Percentiles rank a stretch among this genome's conserved stretches.
Evolutionary conservation across 2,113 vertebrate species (phyloP).

Genomic region (Serilophus lunatus): DNA sequence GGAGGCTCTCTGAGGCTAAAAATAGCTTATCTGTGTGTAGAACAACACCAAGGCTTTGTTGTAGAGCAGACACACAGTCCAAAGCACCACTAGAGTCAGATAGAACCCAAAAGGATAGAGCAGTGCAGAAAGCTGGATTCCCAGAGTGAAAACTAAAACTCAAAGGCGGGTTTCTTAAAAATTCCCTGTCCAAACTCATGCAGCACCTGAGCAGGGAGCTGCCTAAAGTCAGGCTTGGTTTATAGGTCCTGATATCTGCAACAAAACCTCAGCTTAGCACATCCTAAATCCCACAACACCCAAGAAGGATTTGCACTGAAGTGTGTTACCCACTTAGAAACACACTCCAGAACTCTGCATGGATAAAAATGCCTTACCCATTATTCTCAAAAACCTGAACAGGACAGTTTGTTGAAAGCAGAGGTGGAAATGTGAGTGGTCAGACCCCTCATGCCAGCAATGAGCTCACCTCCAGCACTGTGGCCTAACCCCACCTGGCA

Average conservation of each 20-base stretch:
- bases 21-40: background rate
- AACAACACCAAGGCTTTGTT: background rate
- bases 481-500: background rate
- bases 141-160: background rate
- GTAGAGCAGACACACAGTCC: background rate
- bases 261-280: background rate
- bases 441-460: background rate
- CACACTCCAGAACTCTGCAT: background rate
- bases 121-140: background rate
- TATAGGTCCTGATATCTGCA: background rate
- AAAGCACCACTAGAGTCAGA: background rate
- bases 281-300: rapidly evolving
- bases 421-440: background rate
- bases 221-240: background rate
- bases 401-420: background rate
- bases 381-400: background rate
- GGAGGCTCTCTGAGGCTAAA: background rate
- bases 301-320: background rate
- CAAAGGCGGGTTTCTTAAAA: background rate
- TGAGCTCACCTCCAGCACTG: too few relatives aligned
- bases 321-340: background rate
- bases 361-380: rapidly evolving
- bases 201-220: background rate
- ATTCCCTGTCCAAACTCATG: background rate
- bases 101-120: background rate